These are phyloP conservation scores for Bombus soroeensis DNA, from an alignment of 1,140 invertebrate genomes.

Conservation along the genomic window DNA sequence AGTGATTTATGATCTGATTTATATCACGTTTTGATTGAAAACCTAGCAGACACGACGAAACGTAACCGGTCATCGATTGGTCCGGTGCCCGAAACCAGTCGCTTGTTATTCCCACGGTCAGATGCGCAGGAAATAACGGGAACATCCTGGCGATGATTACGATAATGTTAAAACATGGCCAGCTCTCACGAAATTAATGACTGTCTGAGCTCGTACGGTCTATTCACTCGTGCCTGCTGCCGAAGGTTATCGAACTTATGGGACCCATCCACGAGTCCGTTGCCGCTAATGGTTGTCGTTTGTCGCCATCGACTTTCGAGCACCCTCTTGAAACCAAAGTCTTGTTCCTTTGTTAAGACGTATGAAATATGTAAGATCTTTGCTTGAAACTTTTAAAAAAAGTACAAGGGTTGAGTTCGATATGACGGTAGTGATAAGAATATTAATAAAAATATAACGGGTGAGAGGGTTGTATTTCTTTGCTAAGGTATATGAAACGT, in stretches of 20 bases:
- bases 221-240: conserved; percentile 6
- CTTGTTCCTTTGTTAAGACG: not conserved
- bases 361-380: not conserved
- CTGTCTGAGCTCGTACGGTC: conserved; percentile 4
- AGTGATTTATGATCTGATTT: conserved; percentile 38
- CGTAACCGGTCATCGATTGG: conserved; percentile 16
- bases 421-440: not conserved
- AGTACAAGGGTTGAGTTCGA: not conserved
- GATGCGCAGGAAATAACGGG: conserved; percentile 57
- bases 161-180: conserved; percentile 58
- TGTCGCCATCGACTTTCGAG: not conserved
- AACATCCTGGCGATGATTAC: conserved; percentile 55
- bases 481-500: not conserved
- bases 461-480: too few relatives aligned
- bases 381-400: not conserved
- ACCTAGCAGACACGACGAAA: conserved; percentile 5
- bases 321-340: not conserved
- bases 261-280: conserved; percentile 2
- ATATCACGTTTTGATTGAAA: conserved; percentile 24
- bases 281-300: not conserved
- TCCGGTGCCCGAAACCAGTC: not conserved
- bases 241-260: conserved; percentile 51
- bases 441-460: too few relatives aligned
- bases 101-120: conserved; percentile 56
- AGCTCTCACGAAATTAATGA: conserved; percentile 58